Percentiles rank a stretch among this genome's conserved stretches.
These are phyloP conservation scores for Saxidomus purpurata DNA, from an alignment of 1,140 invertebrate genomes.

Conservation along the genomic window DNA sequence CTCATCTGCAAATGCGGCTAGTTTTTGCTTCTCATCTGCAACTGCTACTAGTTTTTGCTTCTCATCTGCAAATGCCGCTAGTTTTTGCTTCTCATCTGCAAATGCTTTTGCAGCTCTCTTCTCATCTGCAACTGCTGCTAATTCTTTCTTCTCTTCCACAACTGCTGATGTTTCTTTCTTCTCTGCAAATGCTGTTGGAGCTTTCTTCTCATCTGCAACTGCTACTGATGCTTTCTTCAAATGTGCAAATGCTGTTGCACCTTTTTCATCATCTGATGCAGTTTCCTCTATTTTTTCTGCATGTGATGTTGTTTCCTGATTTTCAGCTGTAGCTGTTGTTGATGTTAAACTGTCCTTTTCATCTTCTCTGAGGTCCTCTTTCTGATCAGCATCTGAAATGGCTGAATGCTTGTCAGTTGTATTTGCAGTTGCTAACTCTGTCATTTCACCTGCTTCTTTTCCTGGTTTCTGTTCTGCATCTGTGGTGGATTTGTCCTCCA, in stretches of 20 bases:
- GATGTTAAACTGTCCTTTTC: no score
- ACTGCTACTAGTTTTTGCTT: not conserved
- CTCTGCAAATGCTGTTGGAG: not conserved
- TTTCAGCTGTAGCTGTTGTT: not conserved
- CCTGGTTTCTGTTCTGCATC: no score
- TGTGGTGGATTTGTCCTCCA: no score
- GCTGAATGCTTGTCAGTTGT: no score
- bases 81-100: not conserved
- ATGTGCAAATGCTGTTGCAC: no score
- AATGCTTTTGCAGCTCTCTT: not conserved
- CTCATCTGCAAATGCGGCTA: not conserved
- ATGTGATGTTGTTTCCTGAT: not conserved
- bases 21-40: not conserved
- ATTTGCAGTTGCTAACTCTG: no score
- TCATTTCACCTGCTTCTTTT: no score
- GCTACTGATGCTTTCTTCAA: no score
- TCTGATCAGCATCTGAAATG: no score
- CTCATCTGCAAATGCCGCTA: not conserved
- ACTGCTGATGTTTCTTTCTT: not conserved
- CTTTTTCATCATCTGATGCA: not conserved
- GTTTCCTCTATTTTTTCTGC: not conserved
- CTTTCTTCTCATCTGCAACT: not conserved
- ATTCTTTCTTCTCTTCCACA: not conserved
- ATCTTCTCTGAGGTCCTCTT: no score
- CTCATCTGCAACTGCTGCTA: not conserved